Percentiles rank a stretch among this genome's conserved stretches.
These are phyloP conservation scores for Anoplolepis gracilipes DNA, from an alignment of 1,140 invertebrate genomes.

Conservation along the genomic window DNA sequence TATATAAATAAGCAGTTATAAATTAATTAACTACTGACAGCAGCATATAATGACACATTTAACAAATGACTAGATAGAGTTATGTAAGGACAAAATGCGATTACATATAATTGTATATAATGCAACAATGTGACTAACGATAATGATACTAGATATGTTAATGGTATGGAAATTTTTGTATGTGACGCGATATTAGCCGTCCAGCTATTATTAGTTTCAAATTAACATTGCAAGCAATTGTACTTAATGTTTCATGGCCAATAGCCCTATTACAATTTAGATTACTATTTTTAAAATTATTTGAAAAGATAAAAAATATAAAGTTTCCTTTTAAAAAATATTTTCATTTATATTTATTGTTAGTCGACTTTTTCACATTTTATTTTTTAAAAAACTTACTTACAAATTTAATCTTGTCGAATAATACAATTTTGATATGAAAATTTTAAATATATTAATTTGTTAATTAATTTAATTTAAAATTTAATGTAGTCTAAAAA, in stretches of 20 bases:
- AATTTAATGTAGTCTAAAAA: too few relatives aligned
- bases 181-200: conserved; percentile 20
- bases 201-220: neutral
- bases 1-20: neutral
- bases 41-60: conserved; percentile 55
- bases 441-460: too few relatives aligned
- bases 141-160: conserved; percentile 41
- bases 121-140: conserved; percentile 55
- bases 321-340: neutral
- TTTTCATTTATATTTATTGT: conserved; percentile 17
- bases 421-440: neutral
- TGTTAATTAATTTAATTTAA: too few relatives aligned
- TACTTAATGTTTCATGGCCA: conserved; percentile 18
- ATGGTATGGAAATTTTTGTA: conserved; percentile 35
- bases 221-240: conserved; percentile 35
- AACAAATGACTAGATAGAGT: conserved; percentile 43
- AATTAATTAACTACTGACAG: neutral
- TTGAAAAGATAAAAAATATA: neutral
- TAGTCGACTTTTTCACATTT: neutral
- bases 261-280: neutral
- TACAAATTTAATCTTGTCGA: neutral
- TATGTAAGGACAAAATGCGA: conserved; percentile 51
- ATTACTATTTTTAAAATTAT: neutral
- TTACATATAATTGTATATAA: neutral
- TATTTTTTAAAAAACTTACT: neutral